phyloP scores from a whole-genome alignment of 2,888 invertebrate species.

The Hanleya hanleyi region DNA sequence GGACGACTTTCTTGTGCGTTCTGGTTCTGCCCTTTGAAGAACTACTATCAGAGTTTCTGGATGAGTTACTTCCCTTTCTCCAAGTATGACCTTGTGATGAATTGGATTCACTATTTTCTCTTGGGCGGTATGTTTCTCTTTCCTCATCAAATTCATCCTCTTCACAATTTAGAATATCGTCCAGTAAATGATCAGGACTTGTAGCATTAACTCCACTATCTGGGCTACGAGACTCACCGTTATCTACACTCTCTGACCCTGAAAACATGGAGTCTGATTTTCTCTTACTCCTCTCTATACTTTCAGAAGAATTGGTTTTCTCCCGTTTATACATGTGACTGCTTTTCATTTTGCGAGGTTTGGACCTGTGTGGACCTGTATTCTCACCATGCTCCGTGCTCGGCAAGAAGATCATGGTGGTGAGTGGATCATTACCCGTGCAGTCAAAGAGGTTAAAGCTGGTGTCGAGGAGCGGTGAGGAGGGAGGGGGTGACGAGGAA shows the following conservation, averaged over 20 bases:
- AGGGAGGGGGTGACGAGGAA: slow-evolving; percentile 32
- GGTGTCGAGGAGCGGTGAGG: slow-evolving; percentile 9
- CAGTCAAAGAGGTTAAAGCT: slow-evolving; percentile 49
- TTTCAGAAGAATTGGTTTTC: not conserved
- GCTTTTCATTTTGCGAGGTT: not conserved
- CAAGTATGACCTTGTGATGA: too few relatives aligned
- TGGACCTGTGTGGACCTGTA: not conserved
- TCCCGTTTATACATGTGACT: not conserved
- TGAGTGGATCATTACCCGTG: slow-evolving; percentile 51
- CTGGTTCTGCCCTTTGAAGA: not conserved
- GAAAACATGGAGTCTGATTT: too few relatives aligned
- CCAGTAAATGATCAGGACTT: not conserved
- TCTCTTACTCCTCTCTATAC: not conserved
- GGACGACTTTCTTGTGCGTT: not conserved
- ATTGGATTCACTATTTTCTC: too few relatives aligned
- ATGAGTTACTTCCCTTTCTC: not conserved
- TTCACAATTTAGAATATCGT: not conserved
- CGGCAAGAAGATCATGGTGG: slow-evolving; percentile 45
- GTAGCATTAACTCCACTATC: not conserved
- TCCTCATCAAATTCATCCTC: not conserved
- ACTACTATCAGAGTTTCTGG: not conserved
- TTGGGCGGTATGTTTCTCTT: not conserved
- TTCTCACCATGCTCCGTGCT: not conserved
- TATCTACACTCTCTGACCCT: not conserved
- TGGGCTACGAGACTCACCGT: not conserved